A percentile compares a stretch with the other conserved stretches of the same genome.
Conservation (phyloP, 1,140 invertebrate genomes). For the Bombyx mori region ASM3026992v2 NC_085127.1:1876001-1876500, state of each 20-base stretch:
- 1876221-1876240: constrained; percentile 23
- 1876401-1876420: no score
- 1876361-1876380: no score
- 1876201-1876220: constrained; percentile 30
- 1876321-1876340: no score
- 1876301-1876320: background rate
- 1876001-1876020: no score
- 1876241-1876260: constrained; percentile 16
- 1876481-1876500: no score
- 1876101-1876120: constrained; percentile 32
- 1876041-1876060: constrained; percentile 5
- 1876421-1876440: no score
- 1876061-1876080: constrained; percentile 21
- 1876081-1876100: constrained; percentile 13
- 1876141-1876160: constrained; percentile 2
- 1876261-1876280: constrained; percentile 14
- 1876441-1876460: no score
- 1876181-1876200: constrained; percentile 36
- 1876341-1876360: no score
- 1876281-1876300: constrained; percentile 19
- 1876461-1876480: no score
- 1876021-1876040: background rate
- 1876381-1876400: no score
- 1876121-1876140: constrained; percentile 24
- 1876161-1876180: constrained; percentile 10